These are phyloP conservation scores for Hippocampus kuda DNA, from an alignment of 2,797 vertebrate species.

Conservation along the genomic window DNA sequence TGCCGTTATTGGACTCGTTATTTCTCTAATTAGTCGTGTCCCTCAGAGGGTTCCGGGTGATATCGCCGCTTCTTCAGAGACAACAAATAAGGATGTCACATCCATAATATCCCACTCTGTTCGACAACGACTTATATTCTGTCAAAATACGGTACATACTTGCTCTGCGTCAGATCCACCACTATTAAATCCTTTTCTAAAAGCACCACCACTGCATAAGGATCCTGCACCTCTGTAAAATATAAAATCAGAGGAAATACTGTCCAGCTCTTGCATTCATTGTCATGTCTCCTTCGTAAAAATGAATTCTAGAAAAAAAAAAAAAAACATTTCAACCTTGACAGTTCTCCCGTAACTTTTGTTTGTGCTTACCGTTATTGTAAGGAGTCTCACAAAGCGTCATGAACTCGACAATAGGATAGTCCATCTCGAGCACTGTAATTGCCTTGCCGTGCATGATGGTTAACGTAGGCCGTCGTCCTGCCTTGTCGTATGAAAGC, in stretches of 20 bases:
- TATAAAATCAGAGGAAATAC: constrained; percentile 8
- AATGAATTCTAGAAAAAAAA: no score
- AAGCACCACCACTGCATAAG: constrained; percentile 90
- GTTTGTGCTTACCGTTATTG: constrained; percentile 78
- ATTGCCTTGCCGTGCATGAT: constrained; percentile 99
- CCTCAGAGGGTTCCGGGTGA: constrained; percentile 2
- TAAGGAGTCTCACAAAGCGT: constrained; percentile 94
- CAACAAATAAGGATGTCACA: constrained; percentile 1
- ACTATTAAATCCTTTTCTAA: constrained; percentile 96
- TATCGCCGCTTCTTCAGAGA: not conserved
- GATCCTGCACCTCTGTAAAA: constrained; percentile 91
- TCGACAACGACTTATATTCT: not conserved
- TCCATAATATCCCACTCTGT: not conserved
- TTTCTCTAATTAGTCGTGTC: constrained; percentile 4
- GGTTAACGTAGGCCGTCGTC: constrained; percentile 88
- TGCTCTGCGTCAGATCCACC: constrained; percentile 92
- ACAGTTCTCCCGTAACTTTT: not conserved
- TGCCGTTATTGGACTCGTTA: not conserved
- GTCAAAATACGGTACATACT: constrained; percentile 66
- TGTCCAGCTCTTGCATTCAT: not conserved
- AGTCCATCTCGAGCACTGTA: constrained; percentile 97
- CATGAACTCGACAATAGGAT: constrained; percentile 96
- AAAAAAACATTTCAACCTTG: not conserved
- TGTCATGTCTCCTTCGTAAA: not conserved
- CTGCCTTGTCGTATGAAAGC: constrained; percentile 88